Evolutionary conservation across 2,888 invertebrate genomes (phyloP).

Genomic region (Oegoconia quadripuncta): DNA sequence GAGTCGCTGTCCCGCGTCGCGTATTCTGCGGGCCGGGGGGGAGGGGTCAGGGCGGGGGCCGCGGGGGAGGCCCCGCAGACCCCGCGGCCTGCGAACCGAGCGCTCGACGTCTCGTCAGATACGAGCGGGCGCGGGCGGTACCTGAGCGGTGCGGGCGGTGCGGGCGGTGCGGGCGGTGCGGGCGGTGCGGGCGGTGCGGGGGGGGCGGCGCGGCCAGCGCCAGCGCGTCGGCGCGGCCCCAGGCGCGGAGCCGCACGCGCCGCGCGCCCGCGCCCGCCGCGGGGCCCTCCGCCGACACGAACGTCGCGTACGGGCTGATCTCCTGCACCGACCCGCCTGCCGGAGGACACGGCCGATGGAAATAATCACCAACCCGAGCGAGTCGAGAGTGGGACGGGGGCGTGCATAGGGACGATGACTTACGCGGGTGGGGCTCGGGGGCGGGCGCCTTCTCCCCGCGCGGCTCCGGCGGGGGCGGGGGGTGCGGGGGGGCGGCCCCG

Average conservation of each 20-base stretch:
- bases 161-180: no score
- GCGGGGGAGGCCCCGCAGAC: no score
- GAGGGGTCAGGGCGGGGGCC: no score
- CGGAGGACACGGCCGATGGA: no score
- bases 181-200: slow-evolving; percentile 18
- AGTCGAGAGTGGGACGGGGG: slow-evolving; percentile 27
- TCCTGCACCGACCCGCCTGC: slow-evolving; percentile 61
- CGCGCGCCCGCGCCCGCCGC: slow-evolving; percentile 81
- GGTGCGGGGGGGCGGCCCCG: slow-evolving; percentile 78
- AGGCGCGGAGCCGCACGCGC: slow-evolving; percentile 71
- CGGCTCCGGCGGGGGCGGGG: slow-evolving; percentile 80
- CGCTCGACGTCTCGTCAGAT: no score
- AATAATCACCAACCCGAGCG: background rate
- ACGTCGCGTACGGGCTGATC: background rate
- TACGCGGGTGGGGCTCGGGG: slow-evolving; percentile 78
- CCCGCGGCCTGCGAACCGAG: no score
- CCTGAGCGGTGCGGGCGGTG: no score
- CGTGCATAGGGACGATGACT: slow-evolving; percentile 34
- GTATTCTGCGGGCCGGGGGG: no score
- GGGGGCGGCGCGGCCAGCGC: background rate
- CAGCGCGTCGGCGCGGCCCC: slow-evolving; percentile 77
- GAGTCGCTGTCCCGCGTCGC: no score
- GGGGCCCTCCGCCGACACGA: background rate
- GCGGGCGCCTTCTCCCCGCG: slow-evolving; percentile 68
- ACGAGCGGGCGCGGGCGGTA: no score